Evolutionary conservation across 2,888 invertebrate genomes (phyloP), one percentile per base, ranked within the genome.

Genomic region (Acronicta alni): DNA sequence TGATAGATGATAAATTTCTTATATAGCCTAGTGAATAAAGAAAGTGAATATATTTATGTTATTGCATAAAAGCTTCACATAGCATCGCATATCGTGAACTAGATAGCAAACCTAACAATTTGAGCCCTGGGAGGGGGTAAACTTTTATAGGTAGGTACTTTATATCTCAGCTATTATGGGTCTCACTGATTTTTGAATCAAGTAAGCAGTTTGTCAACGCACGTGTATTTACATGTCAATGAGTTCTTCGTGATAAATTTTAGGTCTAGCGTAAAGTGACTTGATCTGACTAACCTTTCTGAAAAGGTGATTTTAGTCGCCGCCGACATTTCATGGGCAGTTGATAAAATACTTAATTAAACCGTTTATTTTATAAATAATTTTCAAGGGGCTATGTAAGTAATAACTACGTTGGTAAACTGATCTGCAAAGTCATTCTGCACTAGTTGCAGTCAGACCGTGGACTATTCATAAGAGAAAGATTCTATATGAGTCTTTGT

Each of bases 161-260:
- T 44, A 66, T 67, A n/a, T 59, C 42, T 56, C n/a, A 20, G 32
- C 45, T 47, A 45, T 47, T 17, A 53, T n/a, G 18, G 35, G 39
- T 45, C n/a, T 44, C 38, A 26, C 14, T 42, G 45, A 44, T 56
- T 57, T 66, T 62, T 58, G 30, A 67, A 52, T 32, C 32, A 37
- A 63, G 57, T 66, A 44, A 68, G 61, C 69, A 63, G 43, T 53
- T 58, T 65, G 61, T 56, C 57, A 66, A 48, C 46, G 26, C 45
- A 52, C 47, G 45, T 47, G 26, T 30, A 17, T 45, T 51, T 57
- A 67, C 54, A 58, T 51, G 43, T 58, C 58, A 45, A 57, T 59
- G 45, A n/a, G 41, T 70, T 56, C 30, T 57, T 15, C 30, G 30
- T n/a, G 42, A 16, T 49, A 14, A 12, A 16, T 52, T 58, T 26